Base-by-base conservation (phyloP, 1,140 invertebrate species). In the Atopsyche davidsoni region DNA sequence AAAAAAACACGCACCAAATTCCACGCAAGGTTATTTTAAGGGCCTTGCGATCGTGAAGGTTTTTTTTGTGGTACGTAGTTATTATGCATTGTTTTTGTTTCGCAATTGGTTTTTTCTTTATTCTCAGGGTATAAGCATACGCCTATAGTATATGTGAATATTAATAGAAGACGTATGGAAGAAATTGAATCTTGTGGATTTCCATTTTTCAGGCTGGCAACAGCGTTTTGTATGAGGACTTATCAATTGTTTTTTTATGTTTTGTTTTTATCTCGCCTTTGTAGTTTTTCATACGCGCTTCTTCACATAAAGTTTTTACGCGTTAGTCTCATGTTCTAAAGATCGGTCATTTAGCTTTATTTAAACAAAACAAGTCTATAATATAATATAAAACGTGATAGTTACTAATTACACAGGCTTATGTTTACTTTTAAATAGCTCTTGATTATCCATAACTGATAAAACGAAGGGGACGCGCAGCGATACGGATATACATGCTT, bases 121-220 rank as follows among this genome's bases (percentile, higher is more conserved):
- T 34, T 34, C 32, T 13, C 16, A 34, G 11, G 9, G 36, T 39
- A 17, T 21, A 3, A n/a, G 19, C 19, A 10, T 14, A 9, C 21
- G 23, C n/a, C 10, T 11, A 17, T 4, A 14, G 9, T 14, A 25
- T 44, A 17, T 10, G 14, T 25, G 13, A 4, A 3, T 11, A 3
- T 13, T 31, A 6, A 3, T 16, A 19, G 42, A 4, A 17, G 11
- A 14, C 7, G 7, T 18, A 41, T 43, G 19, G 13, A 34, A 46
- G 44, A 46, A 46, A 46, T 28, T 46, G 44, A 46, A 21, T 35
- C 44, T 46, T 34, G 42, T 16, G 16, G 28, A 46, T 46, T 46
- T n/a, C 18, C 28, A 19, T 36, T 22, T 23, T 46, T n/a, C 18
- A 46, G 22, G 44, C 36, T 46, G 44, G 44, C 32, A 46, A 17